Base-by-base conservation (phyloP, 1,140 invertebrate species). In the Leptopilina boulardi region DNA sequence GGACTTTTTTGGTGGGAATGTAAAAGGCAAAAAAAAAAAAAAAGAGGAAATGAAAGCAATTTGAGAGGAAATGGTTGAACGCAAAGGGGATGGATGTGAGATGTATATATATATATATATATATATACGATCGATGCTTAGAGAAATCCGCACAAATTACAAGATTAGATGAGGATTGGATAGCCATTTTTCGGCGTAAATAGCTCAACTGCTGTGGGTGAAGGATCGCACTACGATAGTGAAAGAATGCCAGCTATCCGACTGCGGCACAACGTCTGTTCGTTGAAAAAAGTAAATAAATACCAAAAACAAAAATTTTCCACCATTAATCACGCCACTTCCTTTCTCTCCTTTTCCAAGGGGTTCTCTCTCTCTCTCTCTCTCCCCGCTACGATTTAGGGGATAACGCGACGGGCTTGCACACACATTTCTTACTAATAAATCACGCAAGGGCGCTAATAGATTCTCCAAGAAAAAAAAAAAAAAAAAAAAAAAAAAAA, bases 121-220 rank as follows among this genome's bases (percentile, higher is more conserved):
- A n/a, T n/a, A 76, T 59, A 71, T 59, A 71, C 77, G 79, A 81
- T 80, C 81, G 79, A 80, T 81, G 77, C 82, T 80, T 74, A 80
- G 81, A 84, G 82, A 80, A 84, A 82, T 82, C 78, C 80, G 66
- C 83, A 84, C 83, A 86, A 86, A 84, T 86, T 83, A 82, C 83
- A 74, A 83, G 85, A 84, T 86, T 84, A 86, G 82, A 83, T 77
- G 82, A 77, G 81, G 78, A 84, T 83, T 75, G 76, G 77, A 80
- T 82, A 83, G 80, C 83, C 76, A 83, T 84, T 84, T 84, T 82
- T 85, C 83, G 75, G 80, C 77, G 71, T 77, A 83, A 86, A 86
- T 82, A 83, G 82, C 78, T 81, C 77, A 70, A 38, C 71, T 74
- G 75, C 77, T 78, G 82, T 82, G 78, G 81, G 80, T 82, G 84